phyloP scores from a whole-genome alignment of 2,797 vertebrate genomes.

The Liasis olivaceus region DNA sequence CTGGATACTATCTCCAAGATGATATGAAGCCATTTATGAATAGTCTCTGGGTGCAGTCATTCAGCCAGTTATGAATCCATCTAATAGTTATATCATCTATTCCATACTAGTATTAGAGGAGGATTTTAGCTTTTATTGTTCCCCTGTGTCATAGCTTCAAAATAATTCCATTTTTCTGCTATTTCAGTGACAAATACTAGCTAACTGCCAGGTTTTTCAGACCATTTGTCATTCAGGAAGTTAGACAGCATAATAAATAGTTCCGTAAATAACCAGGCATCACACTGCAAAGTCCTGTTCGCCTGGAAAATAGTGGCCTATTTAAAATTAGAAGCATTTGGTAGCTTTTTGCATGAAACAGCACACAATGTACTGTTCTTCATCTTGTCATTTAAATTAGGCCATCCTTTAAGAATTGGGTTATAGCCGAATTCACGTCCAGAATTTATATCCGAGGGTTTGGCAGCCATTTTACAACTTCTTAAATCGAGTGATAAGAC shows the following conservation, averaged over 20 bases:
- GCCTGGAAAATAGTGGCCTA: background rate
- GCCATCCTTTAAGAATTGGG: constrained; percentile 14
- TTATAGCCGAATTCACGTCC: constrained; percentile 31
- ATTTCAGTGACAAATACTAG: background rate
- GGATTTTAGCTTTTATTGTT: background rate
- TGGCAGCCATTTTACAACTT: background rate
- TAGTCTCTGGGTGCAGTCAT: background rate
- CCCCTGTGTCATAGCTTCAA: background rate
- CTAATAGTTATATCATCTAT: background rate
- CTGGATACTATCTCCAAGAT: background rate
- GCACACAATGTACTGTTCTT: constrained; percentile 16
- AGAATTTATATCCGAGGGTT: constrained; percentile 27
- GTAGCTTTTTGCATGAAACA: constrained; percentile 2
- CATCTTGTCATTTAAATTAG: constrained; percentile 24
- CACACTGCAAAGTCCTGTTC: too few species aligned
- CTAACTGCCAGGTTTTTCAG: background rate
- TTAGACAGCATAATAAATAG: background rate
- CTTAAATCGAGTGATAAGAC: constrained; percentile 22
- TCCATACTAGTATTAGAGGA: background rate
- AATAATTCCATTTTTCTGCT: background rate
- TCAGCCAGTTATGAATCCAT: background rate
- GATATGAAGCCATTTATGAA: background rate
- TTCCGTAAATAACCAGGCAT: background rate
- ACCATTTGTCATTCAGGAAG: background rate
- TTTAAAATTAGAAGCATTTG: background rate